Conservation (phyloP, 2,888 invertebrate genomes). For the Blastobasis lacticolella region DNA sequence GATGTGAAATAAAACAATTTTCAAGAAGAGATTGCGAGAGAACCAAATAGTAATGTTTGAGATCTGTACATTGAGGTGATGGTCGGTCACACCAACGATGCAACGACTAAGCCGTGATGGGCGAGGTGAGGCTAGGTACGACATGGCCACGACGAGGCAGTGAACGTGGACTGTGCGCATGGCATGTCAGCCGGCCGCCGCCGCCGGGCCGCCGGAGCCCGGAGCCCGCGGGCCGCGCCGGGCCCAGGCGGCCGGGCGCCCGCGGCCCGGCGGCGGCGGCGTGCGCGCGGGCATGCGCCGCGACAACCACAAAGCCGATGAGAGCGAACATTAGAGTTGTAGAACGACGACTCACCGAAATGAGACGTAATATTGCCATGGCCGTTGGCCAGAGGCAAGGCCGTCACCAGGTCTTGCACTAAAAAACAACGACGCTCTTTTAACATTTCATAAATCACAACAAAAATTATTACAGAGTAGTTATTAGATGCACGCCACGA, state of each 20-base stretch:
- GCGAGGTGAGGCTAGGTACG: constrained; percentile 52
- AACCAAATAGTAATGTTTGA: constrained; percentile 44
- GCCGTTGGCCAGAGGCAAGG: constrained; percentile 73
- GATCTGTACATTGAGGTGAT: constrained; percentile 44
- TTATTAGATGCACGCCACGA: constrained; percentile 3
- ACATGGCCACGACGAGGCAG: constrained; percentile 51
- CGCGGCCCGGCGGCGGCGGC: constrained; percentile 32
- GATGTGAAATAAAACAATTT: constrained; percentile 45
- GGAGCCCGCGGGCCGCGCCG: constrained; percentile 39
- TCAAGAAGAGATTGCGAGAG: constrained; percentile 42
- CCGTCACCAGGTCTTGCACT: constrained; percentile 75
- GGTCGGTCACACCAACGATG: constrained; percentile 60
- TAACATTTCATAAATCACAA: constrained; percentile 61
- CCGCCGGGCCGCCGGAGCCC: constrained; percentile 29
- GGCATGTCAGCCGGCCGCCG: constrained; percentile 39
- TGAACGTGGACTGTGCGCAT: constrained; percentile 51
- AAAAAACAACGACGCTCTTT: constrained; percentile 71
- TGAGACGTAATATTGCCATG: constrained; percentile 72
- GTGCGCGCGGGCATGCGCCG: constrained; percentile 55
- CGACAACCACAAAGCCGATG: constrained; percentile 70
- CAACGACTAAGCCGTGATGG: constrained; percentile 66
- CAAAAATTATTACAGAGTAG: constrained; percentile 9
- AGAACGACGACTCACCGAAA: constrained; percentile 72
- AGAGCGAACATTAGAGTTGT: constrained; percentile 47
- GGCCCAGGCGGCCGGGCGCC: constrained; percentile 26